These are phyloP conservation scores for Drosophila teissieri DNA, from an alignment of 1,140 invertebrate species.

Conservation along the genomic window DNA sequence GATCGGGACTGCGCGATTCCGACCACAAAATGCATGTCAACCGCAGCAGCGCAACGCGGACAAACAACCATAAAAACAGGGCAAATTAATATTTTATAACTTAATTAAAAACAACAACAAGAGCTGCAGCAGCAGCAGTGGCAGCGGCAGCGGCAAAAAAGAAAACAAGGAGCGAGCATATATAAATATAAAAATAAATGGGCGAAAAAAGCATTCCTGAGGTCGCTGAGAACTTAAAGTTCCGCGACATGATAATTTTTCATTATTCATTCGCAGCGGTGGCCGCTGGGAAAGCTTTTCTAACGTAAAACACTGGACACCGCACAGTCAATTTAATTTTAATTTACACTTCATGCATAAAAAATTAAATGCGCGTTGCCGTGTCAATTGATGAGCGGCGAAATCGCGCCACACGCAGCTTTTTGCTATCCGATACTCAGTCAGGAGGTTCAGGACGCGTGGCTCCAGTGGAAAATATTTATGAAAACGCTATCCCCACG, in stretches of 20 bases:
- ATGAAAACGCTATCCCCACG: slow-evolving; percentile 60
- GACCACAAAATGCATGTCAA: slow-evolving; percentile 74
- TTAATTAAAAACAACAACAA: slow-evolving; percentile 72
- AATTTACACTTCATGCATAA: slow-evolving; percentile 76
- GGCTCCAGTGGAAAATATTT: slow-evolving; percentile 61
- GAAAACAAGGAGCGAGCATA: slow-evolving; percentile 23
- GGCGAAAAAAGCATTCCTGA: slow-evolving; percentile 48
- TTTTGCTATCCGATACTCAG: slow-evolving; percentile 15
- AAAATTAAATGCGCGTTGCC: slow-evolving; percentile 65
- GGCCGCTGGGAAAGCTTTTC: slow-evolving; percentile 38
- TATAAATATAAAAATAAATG: slow-evolving; percentile 58
- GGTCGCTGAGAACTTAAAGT: slow-evolving; percentile 63
- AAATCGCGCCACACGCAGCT: slow-evolving; percentile 13
- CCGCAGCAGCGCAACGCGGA: slow-evolving; percentile 46
- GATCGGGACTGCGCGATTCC: slow-evolving; percentile 32
- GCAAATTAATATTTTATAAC: slow-evolving; percentile 78
- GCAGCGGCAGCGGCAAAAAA: slow-evolving; percentile 15
- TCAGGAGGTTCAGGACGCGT: slow-evolving; percentile 11
- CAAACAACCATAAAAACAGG: slow-evolving; percentile 50
- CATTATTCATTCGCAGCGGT: slow-evolving; percentile 68
- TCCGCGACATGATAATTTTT: slow-evolving; percentile 49
- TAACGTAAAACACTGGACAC: slow-evolving; percentile 57
- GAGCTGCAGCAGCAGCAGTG: not conserved
- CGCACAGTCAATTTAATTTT: slow-evolving; percentile 77
- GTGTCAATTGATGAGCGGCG: slow-evolving; percentile 66